phyloP scores from a whole-genome alignment of 2,888 invertebrate species.

The Zaprionus lineosus region DNA sequence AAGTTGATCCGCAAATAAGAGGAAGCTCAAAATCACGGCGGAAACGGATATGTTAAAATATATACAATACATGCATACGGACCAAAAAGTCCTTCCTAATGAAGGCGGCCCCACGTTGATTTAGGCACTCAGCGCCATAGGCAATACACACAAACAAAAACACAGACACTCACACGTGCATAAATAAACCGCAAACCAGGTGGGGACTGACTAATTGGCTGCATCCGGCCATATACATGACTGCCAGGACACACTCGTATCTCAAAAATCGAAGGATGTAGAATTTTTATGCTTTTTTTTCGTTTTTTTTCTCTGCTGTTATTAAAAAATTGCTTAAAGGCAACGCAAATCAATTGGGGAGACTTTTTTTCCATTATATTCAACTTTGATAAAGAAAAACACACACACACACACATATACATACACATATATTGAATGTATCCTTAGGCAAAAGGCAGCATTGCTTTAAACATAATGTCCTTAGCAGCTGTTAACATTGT shows the following conservation, averaged over 20 bases:
- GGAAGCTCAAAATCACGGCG: slow-evolving; percentile 26
- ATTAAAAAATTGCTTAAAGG: slow-evolving; percentile 25
- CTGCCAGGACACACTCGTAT: slow-evolving; percentile 12
- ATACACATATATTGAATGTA: background rate
- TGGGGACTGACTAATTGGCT: slow-evolving; percentile 51
- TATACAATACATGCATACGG: background rate
- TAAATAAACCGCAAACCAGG: slow-evolving; percentile 51
- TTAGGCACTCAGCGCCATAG: slow-evolving; percentile 10
- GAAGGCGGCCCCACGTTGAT: slow-evolving; percentile 18
- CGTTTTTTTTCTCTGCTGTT: slow-evolving; percentile 4
- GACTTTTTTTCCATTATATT: slow-evolving; percentile 47
- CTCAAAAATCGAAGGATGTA: background rate
- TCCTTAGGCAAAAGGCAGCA: slow-evolving; percentile 3
- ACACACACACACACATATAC: slow-evolving; percentile 1
- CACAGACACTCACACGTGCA: slow-evolving; percentile 12
- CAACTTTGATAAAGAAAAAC: slow-evolving; percentile 48
- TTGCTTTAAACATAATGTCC: background rate
- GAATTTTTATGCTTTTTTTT: too few species aligned
- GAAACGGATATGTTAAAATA: slow-evolving; percentile 43
- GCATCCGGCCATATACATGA: slow-evolving; percentile 26
- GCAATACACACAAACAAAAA: slow-evolving; percentile 12
- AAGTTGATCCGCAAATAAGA: slow-evolving; percentile 22
- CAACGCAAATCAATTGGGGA: slow-evolving; percentile 62
- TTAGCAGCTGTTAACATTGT: background rate
- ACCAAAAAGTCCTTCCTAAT: slow-evolving; percentile 12